Evolutionary conservation across 2,888 invertebrate species (phyloP).

Genomic region (Agonopterix arenella): DNA sequence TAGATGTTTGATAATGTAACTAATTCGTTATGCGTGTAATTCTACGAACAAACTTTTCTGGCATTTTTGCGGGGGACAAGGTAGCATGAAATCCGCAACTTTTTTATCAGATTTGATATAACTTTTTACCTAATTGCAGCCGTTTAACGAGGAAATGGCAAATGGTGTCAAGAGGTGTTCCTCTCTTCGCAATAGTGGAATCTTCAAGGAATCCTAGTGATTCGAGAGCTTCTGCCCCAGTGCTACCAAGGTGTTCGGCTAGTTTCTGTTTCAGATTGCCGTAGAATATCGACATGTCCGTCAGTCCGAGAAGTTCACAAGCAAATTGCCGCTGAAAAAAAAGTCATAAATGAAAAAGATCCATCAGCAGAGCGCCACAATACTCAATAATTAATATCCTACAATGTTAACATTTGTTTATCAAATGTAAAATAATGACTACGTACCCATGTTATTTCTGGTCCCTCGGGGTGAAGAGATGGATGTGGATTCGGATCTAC

Average conservation of each 20-base stretch:
- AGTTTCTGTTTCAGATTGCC: constrained; percentile 93
- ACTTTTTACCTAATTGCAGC: constrained; percentile 82
- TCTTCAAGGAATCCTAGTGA: constrained; percentile 93
- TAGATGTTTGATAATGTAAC: too few relatives aligned
- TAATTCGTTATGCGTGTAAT: too few relatives aligned
- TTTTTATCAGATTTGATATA: too few relatives aligned
- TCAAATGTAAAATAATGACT: neutral
- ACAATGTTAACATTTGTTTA: neutral
- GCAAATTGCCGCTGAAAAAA: constrained; percentile 84
- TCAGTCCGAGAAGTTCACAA: constrained; percentile 89
- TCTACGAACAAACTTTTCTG: too few relatives aligned
- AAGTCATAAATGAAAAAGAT: too few relatives aligned
- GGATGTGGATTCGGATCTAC: constrained; percentile 92
- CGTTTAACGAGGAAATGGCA: constrained; percentile 91
- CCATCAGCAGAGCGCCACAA: too few relatives aligned
- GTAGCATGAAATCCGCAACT: too few relatives aligned
- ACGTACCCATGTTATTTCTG: constrained; percentile 95
- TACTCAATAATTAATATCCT: too few relatives aligned
- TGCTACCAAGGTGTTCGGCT: constrained; percentile 84
- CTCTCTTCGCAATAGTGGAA: constrained; percentile 86
- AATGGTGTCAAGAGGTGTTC: constrained; percentile 94
- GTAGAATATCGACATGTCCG: constrained; percentile 91
- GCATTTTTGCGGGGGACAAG: too few relatives aligned
- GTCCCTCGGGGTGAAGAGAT: constrained; percentile 95
- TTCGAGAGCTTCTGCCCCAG: constrained; percentile 86